Conservation (phyloP, 2,888 invertebrate species). For the Synergus gifuensis region DNA sequence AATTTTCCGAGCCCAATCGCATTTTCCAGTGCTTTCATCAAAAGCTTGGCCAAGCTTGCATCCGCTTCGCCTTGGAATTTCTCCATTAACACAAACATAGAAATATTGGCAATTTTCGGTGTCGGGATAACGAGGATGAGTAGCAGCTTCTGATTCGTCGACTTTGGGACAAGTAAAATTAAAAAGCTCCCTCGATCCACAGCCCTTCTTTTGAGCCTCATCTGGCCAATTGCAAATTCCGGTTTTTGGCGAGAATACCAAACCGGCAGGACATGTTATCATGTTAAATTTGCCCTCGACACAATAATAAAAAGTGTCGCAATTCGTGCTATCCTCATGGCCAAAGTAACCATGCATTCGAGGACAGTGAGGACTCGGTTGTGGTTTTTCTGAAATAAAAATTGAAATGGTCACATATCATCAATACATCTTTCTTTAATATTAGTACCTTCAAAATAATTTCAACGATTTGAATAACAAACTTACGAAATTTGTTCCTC, state of each 20-base stretch:
- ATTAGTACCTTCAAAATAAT: neutral
- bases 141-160: constrained; percentile 84
- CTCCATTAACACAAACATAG: constrained; percentile 94
- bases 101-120: constrained; percentile 94
- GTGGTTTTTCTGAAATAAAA: constrained; percentile 78
- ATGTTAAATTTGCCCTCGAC: constrained; percentile 93
- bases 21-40: constrained; percentile 87
- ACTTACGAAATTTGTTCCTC: constrained; percentile 89
- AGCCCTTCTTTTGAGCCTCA: constrained; percentile 92
- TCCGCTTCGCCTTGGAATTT: constrained; percentile 90
- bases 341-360: constrained; percentile 93
- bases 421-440: neutral
- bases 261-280: constrained; percentile 91
- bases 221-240: constrained; percentile 97
- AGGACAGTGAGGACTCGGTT: constrained; percentile 86
- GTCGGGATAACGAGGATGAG: constrained; percentile 92
- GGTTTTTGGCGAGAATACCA: constrained; percentile 92
- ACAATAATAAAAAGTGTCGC: constrained; percentile 93
- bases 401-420: neutral
- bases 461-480: constrained; percentile 1
- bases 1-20: constrained; percentile 92
- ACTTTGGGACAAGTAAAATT: constrained; percentile 90
- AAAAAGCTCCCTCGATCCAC: constrained; percentile 91
- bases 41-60: constrained; percentile 94
- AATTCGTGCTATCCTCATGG: constrained; percentile 87